These are phyloP conservation scores for Phasia obesa DNA, from an alignment of 2,888 invertebrate species.

Conservation along the genomic window DNA sequence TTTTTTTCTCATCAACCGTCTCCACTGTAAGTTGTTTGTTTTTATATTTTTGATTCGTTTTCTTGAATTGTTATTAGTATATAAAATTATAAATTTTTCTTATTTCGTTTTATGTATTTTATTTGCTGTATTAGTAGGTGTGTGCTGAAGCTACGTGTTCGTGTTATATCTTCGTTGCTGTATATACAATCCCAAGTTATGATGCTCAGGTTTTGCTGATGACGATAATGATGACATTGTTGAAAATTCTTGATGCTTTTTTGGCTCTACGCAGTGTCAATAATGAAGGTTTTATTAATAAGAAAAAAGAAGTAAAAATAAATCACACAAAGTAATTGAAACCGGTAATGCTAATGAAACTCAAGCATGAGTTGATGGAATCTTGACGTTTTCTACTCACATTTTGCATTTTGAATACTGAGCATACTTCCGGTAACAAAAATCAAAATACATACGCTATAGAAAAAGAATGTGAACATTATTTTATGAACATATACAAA, in stretches of 20 bases:
- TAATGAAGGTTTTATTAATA: slow-evolving; percentile 57
- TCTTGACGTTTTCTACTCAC: not conserved
- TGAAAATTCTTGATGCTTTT: slow-evolving; percentile 55
- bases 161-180: slow-evolving; percentile 21
- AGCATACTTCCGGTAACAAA: slow-evolving; percentile 34
- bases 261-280: slow-evolving; percentile 56
- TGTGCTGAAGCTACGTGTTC: slow-evolving; percentile 18
- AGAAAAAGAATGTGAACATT: no score
- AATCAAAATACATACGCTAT: no score
- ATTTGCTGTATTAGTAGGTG: not conserved
- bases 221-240: slow-evolving; percentile 64
- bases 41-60: not conserved
- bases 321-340: slow-evolving; percentile 27
- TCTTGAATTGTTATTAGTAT: slow-evolving; percentile 1
- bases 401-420: slow-evolving; percentile 20
- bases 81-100: slow-evolving; percentile 5
- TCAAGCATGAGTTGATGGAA: slow-evolving; percentile 9
- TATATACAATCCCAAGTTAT: slow-evolving; percentile 16
- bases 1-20: no score
- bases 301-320: not conserved
- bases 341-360: slow-evolving; percentile 22
- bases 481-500: slow-evolving; percentile 4
- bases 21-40: not conserved
- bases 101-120: no score
- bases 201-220: slow-evolving; percentile 21